A percentile compares a stretch with the other conserved stretches of the same genome.
Conservation (phyloP, 1,140 invertebrate genomes). For the Cataglyphis hispanica region DNA sequence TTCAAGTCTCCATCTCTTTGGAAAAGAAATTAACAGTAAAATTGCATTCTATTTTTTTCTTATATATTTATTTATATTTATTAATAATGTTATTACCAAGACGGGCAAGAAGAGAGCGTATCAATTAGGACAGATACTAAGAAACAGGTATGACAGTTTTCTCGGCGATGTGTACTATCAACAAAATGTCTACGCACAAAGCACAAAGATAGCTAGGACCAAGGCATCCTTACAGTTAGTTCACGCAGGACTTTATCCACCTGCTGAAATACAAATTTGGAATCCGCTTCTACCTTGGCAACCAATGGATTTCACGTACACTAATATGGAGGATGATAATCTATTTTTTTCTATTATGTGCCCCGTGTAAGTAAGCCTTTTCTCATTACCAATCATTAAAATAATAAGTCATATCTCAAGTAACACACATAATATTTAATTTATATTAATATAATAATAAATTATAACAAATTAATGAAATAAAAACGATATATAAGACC, state of each 20-base stretch:
- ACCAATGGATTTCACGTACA: constrained; percentile 86
- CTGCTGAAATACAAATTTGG: constrained; percentile 84
- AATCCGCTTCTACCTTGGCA: constrained; percentile 86
- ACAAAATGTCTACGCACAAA: constrained; percentile 82
- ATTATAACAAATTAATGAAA: background rate
- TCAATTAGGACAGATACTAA: constrained; percentile 81
- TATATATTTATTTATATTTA: constrained; percentile 9
- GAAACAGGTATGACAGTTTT: constrained; percentile 81
- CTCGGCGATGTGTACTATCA: constrained; percentile 83
- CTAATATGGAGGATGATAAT: constrained; percentile 79
- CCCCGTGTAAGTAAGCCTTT: constrained; percentile 77
- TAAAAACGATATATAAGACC: background rate
- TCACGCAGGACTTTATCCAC: constrained; percentile 86
- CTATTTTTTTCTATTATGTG: constrained; percentile 3
- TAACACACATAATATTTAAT: background rate
- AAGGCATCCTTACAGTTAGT: constrained; percentile 87
- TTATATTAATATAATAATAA: background rate
- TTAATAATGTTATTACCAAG: constrained; percentile 72
- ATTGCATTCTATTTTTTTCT: background rate
- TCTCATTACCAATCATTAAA: background rate
- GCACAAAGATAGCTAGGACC: constrained; percentile 86
- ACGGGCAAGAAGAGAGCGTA: constrained; percentile 84
- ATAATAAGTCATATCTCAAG: background rate
- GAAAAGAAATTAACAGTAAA: constrained; percentile 7
- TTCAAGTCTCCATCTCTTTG: background rate